Conservation (phyloP, 2,113 vertebrate species). For the Vulpes lagopus region DNA sequence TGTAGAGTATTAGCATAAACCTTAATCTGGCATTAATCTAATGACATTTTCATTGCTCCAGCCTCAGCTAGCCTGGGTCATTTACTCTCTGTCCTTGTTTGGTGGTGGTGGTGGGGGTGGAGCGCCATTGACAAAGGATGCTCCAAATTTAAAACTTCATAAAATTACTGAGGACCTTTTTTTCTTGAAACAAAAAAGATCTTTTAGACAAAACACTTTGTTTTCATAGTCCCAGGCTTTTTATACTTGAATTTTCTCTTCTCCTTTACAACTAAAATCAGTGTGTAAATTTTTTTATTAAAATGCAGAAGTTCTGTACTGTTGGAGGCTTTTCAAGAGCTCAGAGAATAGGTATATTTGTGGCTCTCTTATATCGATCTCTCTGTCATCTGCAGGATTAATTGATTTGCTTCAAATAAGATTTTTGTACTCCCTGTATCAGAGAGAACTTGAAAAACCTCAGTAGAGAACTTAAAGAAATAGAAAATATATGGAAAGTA, state of each 20-base stretch:
- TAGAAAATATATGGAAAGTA: slow-evolving; percentile 57
- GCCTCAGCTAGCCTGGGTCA: background rate
- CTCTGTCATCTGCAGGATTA: slow-evolving; percentile 57
- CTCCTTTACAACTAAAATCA: slow-evolving; percentile 50
- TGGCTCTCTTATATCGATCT: slow-evolving; percentile 74
- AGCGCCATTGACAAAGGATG: background rate
- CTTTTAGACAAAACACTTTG: slow-evolving; percentile 8
- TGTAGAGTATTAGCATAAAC: background rate
- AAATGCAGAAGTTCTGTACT: background rate
- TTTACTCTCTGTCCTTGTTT: background rate
- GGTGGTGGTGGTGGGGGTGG: background rate
- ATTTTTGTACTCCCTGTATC: slow-evolving; percentile 60
- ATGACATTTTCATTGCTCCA: background rate
- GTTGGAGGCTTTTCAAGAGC: slow-evolving; percentile 61
- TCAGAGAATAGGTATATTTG: slow-evolving; percentile 75
- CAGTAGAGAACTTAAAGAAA: slow-evolving; percentile 62
- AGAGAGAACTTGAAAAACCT: slow-evolving; percentile 81
- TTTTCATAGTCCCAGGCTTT: slow-evolving; percentile 1
- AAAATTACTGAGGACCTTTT: background rate
- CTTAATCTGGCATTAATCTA: background rate
- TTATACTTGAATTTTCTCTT: slow-evolving; percentile 26
- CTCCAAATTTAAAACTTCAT: slow-evolving; percentile 6
- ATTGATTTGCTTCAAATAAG: slow-evolving; percentile 81
- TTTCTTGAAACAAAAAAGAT: background rate
- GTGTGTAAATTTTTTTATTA: slow-evolving; percentile 39